These are phyloP conservation scores for Stigmatopora nigra DNA, from an alignment of 2,113 vertebrate species.

Conservation along the genomic window DNA sequence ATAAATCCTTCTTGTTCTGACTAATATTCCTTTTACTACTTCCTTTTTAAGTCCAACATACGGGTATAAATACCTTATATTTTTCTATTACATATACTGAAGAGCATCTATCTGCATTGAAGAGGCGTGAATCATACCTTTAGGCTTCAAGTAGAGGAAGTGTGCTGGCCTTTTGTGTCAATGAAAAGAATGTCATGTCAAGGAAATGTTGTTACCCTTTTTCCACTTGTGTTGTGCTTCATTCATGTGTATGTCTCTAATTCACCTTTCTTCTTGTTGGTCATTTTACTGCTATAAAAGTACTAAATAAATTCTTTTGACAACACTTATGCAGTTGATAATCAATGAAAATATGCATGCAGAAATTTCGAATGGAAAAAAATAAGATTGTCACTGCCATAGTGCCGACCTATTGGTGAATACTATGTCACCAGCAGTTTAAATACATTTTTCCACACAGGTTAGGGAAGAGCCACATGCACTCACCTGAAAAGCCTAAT, in stretches of 20 bases:
- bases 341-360: too few relatives aligned
- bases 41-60: slow-evolving; percentile 17
- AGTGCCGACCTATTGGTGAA: too few relatives aligned
- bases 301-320: too few relatives aligned
- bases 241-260: slow-evolving; percentile 24
- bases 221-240: slow-evolving; percentile 39
- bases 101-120: slow-evolving; percentile 34
- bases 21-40: slow-evolving; percentile 3
- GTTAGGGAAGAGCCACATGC: too few relatives aligned
- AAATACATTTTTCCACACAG: too few relatives aligned
- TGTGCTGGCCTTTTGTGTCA: slow-evolving; percentile 52
- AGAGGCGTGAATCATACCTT: slow-evolving; percentile 60
- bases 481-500: too few relatives aligned
- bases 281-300: too few relatives aligned
- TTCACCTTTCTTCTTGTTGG: slow-evolving; percentile 46
- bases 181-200: slow-evolving; percentile 57
- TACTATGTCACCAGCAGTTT: too few relatives aligned
- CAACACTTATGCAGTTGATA: too few relatives aligned
- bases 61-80: slow-evolving; percentile 35
- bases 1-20: slow-evolving; percentile 16
- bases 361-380: too few relatives aligned
- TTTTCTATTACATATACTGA: slow-evolving; percentile 48
- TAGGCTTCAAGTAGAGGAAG: slow-evolving; percentile 45
- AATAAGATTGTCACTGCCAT: too few relatives aligned
- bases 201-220: slow-evolving; percentile 43